A percentile compares a stretch with the other conserved stretches of the same genome.
phyloP scores from a whole-genome alignment of 2,797 vertebrate species.

The Cyclura pinguis region DNA sequence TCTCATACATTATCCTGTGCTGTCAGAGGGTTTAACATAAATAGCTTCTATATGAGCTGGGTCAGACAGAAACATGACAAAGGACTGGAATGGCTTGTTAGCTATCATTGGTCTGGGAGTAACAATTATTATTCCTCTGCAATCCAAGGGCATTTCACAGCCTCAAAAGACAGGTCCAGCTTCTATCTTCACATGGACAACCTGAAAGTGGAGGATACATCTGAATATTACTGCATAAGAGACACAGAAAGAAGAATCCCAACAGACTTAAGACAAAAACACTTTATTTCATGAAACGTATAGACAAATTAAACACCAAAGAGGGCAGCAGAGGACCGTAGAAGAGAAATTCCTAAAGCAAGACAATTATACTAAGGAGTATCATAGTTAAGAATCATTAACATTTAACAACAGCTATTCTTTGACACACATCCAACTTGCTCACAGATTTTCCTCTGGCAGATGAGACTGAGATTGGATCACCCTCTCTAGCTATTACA shows the following conservation, averaged over 20 bases:
- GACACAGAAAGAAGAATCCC: not conserved
- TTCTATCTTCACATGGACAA: not conserved
- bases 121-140: not conserved
- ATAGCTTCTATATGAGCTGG: not conserved
- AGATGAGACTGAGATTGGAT: too few relatives aligned
- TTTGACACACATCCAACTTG: too few relatives aligned
- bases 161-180: not conserved
- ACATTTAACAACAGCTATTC: too few relatives aligned
- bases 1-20: not conserved
- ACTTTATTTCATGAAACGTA: not conserved
- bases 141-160: not conserved
- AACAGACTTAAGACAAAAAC: not conserved
- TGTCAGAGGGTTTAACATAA: not conserved
- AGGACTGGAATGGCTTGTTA: slow-evolving; percentile 5
- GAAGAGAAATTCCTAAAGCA: too few relatives aligned
- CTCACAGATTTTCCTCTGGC: too few relatives aligned
- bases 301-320: not conserved
- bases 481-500: too few relatives aligned
- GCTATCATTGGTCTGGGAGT: not conserved
- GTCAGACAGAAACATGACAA: not conserved
- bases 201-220: not conserved
- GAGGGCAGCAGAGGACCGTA: too few relatives aligned
- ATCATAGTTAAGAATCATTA: too few relatives aligned
- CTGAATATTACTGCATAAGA: not conserved
- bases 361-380: too few relatives aligned